Conservation (phyloP, 64 coral and sea anemone species). For the Stichodactyla helianthus region DNA sequence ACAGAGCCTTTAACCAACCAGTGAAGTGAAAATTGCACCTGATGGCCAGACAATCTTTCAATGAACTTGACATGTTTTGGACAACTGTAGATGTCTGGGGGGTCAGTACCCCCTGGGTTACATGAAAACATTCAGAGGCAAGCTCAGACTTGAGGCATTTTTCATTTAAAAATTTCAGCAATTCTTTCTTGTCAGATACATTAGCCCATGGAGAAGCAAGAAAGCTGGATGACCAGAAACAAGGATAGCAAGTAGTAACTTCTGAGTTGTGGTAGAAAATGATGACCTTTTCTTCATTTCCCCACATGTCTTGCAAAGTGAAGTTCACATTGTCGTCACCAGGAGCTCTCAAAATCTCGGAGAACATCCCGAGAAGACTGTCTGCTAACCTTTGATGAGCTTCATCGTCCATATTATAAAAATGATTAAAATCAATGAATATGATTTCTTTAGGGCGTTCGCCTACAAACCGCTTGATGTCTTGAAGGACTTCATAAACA, state of each 20-base stretch:
- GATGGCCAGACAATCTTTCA: conserved; percentile 67
- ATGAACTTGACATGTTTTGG: conserved; percentile 65
- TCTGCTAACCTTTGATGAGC: conserved; percentile 77
- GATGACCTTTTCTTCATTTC: conserved; percentile 71
- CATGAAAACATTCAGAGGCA: conserved; percentile 47
- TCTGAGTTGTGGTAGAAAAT: conserved; percentile 75
- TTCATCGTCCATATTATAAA: conserved; percentile 74
- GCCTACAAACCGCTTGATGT: conserved; percentile 59
- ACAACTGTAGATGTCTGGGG: conserved; percentile 87
- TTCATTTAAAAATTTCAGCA: conserved; percentile 74
- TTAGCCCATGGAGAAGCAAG: conserved; percentile 81
- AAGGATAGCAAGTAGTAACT: conserved; percentile 66
- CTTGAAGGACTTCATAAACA: conserved; percentile 69
- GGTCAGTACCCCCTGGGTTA: conserved; percentile 77
- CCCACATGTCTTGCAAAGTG: conserved; percentile 89
- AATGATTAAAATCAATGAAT: conserved; percentile 69
- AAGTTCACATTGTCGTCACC: conserved; percentile 65
- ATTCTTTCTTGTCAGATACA: conserved; percentile 67
- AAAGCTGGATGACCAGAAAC: conserved; percentile 67
- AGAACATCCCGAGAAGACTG: conserved; percentile 71
- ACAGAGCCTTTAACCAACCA: conserved; percentile 73
- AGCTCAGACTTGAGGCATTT: conserved; percentile 45
- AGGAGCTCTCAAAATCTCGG: conserved; percentile 58
- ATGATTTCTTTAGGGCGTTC: conserved; percentile 80
- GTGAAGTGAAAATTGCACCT: conserved; percentile 60